phyloP scores from a whole-genome alignment of 2,113 vertebrate species.

The Camelus bactrianus region DNA sequence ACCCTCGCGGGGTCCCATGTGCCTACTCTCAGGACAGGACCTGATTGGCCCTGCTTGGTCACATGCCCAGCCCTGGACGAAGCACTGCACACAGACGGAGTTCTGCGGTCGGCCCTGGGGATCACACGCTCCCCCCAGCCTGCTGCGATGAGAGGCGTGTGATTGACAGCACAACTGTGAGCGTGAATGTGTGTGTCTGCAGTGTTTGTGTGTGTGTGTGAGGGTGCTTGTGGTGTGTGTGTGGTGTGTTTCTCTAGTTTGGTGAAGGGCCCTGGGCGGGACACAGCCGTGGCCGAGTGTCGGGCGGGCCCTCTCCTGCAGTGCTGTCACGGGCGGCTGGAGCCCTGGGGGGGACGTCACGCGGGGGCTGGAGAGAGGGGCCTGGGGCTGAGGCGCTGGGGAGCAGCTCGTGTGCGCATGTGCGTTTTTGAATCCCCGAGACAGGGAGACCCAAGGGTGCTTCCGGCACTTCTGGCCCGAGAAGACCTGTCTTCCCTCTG shows the following conservation, averaged over 20 bases:
- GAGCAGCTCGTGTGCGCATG: rapidly evolving
- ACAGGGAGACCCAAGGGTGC: background rate
- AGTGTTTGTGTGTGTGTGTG: background rate
- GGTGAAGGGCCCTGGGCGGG: background rate
- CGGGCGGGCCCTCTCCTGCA: too few species aligned
- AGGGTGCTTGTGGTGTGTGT: background rate
- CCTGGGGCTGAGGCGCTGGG: rapidly evolving
- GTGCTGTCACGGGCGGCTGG: background rate
- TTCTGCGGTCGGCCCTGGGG: background rate
- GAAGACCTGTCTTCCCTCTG: background rate
- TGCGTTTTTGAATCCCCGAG: background rate
- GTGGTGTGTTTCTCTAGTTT: background rate
- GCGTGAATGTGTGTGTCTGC: background rate
- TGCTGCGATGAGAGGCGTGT: background rate
- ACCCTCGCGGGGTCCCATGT: rapidly evolving
- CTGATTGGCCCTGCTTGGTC: background rate
- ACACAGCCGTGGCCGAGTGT: rapidly evolving
- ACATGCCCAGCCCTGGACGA: background rate
- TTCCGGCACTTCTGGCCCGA: background rate
- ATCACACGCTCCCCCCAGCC: background rate
- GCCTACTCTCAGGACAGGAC: background rate
- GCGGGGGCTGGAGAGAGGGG: background rate
- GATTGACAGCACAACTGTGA: background rate
- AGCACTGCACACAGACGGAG: background rate
- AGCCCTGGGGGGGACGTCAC: background rate